Conservation (phyloP, 2,888 invertebrate genomes). For the Podotricha telesiphe region DNA sequence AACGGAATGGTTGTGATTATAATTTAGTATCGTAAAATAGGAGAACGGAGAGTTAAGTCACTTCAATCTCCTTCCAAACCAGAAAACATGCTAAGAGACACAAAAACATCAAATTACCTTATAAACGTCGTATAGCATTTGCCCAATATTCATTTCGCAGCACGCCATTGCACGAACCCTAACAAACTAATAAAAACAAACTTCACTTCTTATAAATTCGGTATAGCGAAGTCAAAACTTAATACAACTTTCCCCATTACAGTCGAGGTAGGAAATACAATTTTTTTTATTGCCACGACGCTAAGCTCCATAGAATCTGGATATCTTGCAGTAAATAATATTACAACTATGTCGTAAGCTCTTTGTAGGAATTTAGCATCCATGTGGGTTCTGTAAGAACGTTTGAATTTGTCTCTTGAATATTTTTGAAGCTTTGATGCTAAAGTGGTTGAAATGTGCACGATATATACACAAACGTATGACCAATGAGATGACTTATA, state of each 20-base stretch:
- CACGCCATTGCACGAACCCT: constrained; percentile 23
- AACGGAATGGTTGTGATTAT: too few species aligned
- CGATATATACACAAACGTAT: too few species aligned
- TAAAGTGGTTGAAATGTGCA: too few species aligned
- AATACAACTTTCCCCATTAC: constrained; percentile 41
- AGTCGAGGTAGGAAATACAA: constrained; percentile 33
- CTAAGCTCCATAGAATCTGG: constrained; percentile 9
- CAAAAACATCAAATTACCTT: neutral
- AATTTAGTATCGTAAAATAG: too few species aligned
- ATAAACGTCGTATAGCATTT: constrained; percentile 2
- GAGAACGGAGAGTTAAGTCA: too few species aligned
- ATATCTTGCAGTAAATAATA: constrained; percentile 21
- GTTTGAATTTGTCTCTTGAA: too few species aligned
- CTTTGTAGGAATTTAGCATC: neutral
- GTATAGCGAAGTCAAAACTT: constrained; percentile 37
- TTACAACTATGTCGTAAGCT: constrained; percentile 12
- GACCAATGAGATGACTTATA: too few species aligned
- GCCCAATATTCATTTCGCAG: constrained; percentile 25
- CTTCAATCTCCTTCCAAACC: too few species aligned
- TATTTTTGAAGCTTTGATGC: too few species aligned
- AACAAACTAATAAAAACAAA: constrained; percentile 41
- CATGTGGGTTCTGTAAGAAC: too few species aligned
- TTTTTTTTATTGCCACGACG: constrained; percentile 33
- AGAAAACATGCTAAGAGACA: too few species aligned
- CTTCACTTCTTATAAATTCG: constrained; percentile 37